These are phyloP conservation scores for Lordiphosa andalusiaca DNA, from an alignment of 2,888 invertebrate genomes.

Conservation along the genomic window DNA sequence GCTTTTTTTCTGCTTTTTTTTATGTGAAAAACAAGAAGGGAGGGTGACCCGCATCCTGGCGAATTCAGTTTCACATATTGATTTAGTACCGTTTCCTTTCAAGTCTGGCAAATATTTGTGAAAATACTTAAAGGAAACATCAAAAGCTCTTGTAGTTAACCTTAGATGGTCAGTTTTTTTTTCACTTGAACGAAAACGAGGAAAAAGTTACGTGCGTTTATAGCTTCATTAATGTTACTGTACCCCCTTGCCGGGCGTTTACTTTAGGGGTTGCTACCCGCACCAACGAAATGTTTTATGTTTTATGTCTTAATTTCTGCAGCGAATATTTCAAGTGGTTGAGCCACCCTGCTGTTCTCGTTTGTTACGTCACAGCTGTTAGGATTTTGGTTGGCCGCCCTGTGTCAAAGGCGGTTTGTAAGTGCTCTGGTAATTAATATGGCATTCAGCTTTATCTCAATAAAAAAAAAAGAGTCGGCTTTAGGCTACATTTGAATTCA, in stretches of 20 bases:
- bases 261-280: constrained; percentile 6
- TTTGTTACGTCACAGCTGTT: constrained; percentile 69
- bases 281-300: constrained; percentile 19
- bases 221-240: constrained; percentile 64
- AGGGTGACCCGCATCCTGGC: constrained; percentile 55
- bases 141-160: constrained; percentile 35
- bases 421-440: constrained; percentile 59
- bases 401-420: constrained; percentile 35
- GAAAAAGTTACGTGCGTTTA: constrained; percentile 50
- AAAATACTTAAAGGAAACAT: constrained; percentile 51
- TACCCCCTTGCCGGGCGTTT: constrained; percentile 17
- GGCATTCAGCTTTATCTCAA: constrained; percentile 36
- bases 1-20: no score
- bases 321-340: constrained; percentile 62
- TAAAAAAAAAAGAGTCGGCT: constrained; percentile 34
- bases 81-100: constrained; percentile 17
- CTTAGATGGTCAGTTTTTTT: constrained; percentile 63
- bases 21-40: constrained; percentile 24
- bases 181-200: constrained; percentile 41
- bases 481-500: constrained; percentile 56
- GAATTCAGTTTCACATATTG: constrained; percentile 15
- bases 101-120: constrained; percentile 57
- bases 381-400: constrained; percentile 46
- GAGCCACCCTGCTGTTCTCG: constrained; percentile 52
- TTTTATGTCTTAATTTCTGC: constrained; percentile 66